Base-by-base conservation (phyloP, 2,888 invertebrate genomes). In the Apamea sordens region DNA sequence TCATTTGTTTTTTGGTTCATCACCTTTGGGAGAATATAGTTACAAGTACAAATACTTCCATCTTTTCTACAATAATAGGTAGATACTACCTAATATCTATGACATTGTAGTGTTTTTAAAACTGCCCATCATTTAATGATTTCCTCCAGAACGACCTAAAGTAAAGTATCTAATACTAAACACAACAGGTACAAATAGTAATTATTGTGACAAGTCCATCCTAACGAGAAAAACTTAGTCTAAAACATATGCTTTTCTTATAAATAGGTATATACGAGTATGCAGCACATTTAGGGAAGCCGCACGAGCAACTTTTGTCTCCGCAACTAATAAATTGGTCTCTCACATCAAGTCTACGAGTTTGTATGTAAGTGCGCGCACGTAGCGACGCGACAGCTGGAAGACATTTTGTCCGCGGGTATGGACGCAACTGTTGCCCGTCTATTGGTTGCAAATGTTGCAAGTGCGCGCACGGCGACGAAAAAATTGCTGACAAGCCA, bases 1-100 rank as follows among this genome's bases (percentile, higher is more conserved):
- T 24, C 13, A 65, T 24, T 36, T 13, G 13, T 65, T 36, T 21
- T 74, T 76, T 75, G 76, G 50, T 50, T 44, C 24, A 68, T 36
- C 18, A 47, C 24, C 28, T 63, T 76, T 76, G 41, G 47, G 18
- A 63, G 50, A 50, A 50, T 63, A 63, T 75, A 11, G 36, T 36
- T 59, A n/a, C 4, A 44, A 59, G 24, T 44, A n/a, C 32, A 7
- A 44, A 13, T n/a, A 21, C 2, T 50, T 70, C 18, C 18, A 50
- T 32, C 44, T 3, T 3, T 2, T 47, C 11, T 47, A 47, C 18
- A 4, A 18, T 65, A 64, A 64, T 64, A 64, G 6, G 11, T 32
- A 24, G 2, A 13, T 41, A 10, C 18, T 41, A 5, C 10, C 2
- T 32, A 28, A 59, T 28, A 59, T 44, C 18, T 59, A 21, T 1